A percentile compares a stretch with the other conserved stretches of the same genome.
Conservation (phyloP, 2,888 invertebrate species). For the Gymnocheta viridis region DNA sequence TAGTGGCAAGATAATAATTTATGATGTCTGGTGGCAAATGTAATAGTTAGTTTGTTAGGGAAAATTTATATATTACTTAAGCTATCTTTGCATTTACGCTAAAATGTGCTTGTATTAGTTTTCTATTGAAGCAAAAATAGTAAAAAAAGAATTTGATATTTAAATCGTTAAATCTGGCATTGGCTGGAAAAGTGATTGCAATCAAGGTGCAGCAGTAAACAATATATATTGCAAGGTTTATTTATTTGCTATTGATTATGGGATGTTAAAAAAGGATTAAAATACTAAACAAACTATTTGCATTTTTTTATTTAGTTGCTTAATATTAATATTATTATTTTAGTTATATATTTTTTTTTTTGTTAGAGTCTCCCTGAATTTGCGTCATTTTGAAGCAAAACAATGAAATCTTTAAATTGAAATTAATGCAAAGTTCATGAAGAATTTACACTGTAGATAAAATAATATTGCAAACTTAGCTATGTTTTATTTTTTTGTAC, state of each 20-base stretch:
- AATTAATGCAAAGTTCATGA: neutral
- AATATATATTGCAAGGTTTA: neutral
- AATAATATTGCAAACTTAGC: neutral
- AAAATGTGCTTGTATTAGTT: neutral
- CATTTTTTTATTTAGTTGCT: neutral
- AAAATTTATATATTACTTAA: conserved; percentile 31
- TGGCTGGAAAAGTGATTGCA: conserved; percentile 21
- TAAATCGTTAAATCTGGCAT: conserved; percentile 44
- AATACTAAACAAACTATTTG: neutral
- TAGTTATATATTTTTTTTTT: too few species aligned
- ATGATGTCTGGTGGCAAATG: conserved; percentile 56
- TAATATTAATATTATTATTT: neutral
- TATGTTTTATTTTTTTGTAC: neutral
- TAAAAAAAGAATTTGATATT: conserved; percentile 4
- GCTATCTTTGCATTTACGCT: conserved; percentile 18
- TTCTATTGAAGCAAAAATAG: neutral
- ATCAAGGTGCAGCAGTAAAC: conserved; percentile 18
- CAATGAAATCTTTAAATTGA: too few species aligned
- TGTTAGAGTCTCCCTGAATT: too few species aligned
- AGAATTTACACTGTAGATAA: neutral
- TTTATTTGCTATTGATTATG: neutral
- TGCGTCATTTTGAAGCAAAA: too few species aligned
- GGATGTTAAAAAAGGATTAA: neutral
- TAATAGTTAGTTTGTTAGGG: conserved; percentile 47
- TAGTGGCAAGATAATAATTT: conserved; percentile 55